Percentiles rank a stretch among this genome's conserved stretches.
Conservation (phyloP, 2,113 vertebrate genomes). For the Tympanuchus pallidicinctus region DNA sequence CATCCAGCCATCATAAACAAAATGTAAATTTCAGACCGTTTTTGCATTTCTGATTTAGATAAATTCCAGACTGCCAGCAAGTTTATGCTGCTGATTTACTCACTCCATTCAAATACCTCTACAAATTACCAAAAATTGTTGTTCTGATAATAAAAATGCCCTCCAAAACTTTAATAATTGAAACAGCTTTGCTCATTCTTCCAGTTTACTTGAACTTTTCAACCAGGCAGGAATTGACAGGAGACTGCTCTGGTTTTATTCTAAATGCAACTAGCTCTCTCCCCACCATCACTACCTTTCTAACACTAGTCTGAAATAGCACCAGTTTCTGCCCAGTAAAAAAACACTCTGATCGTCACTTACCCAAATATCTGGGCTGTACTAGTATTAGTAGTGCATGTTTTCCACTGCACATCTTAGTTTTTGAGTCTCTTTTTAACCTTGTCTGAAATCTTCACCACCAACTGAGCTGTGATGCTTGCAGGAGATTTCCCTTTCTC, state of each 20-base stretch:
- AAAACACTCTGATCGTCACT: background rate
- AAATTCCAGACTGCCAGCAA: slow-evolving; percentile 5
- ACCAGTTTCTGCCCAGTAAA: background rate
- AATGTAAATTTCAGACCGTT: slow-evolving; percentile 10
- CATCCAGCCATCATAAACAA: background rate
- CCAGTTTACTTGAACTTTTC: slow-evolving; percentile 2
- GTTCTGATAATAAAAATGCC: background rate
- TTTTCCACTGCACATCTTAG: background rate
- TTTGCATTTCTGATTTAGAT: background rate
- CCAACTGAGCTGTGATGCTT: background rate
- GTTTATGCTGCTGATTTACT: slow-evolving; percentile 32
- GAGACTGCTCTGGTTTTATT: background rate
- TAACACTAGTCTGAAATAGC: background rate
- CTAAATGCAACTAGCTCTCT: background rate
- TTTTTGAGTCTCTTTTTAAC: background rate
- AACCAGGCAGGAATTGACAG: background rate
- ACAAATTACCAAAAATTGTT: background rate
- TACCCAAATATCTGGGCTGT: background rate
- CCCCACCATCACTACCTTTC: background rate
- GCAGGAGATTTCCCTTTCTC: background rate
- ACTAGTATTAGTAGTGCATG: background rate
- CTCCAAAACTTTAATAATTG: background rate
- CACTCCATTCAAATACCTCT: background rate
- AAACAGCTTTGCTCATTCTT: background rate
- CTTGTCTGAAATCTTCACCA: background rate